Base-by-base conservation (phyloP, 2,888 invertebrate genomes). In the Heteromurus nitidus region DNA sequence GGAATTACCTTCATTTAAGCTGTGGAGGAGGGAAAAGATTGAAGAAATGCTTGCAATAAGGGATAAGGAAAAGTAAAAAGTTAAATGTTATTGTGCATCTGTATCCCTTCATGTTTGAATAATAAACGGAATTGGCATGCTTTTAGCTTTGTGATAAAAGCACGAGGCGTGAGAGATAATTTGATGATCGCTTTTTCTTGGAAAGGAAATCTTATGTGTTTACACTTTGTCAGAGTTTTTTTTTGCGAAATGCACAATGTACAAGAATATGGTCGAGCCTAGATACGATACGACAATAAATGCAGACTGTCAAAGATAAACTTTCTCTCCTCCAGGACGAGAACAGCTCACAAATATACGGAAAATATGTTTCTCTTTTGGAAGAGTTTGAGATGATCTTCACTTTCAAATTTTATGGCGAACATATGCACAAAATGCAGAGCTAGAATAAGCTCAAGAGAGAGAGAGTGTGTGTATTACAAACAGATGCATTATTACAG, bases 81-180 rank as follows among this genome's bases (percentile, higher is more conserved):
- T 26, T 53, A 28, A 50, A 53, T 42, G 31, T 36, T 26, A 67
- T 44, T 47, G 30, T 18, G 11, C 44, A 76, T 76, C 44, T 42
- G 22, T 68, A 53, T 65, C 3, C 28, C 16, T 31, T 31, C 1
- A 18, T 72, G 20, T 64, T 53, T 69, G 47, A 77, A 77, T 77
- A 77, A 77, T 77, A 77, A 77, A 64, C 70, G 77, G 64, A 64
- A 77, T 77, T 77, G 77, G 69, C 64, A 62, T 69, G 69, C 64
- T 70, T 64, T 47, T 60, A 20, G 36, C 18, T 28, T 9, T 28
- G 22, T 20, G 65, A 26, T 22, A 7, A 11, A 11, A 31, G 3
- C n/a, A 62, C 18, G 16, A 62, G n/a, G n/a, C n/a, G n/a, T n/a
- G n/a, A n/a, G n/a, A n/a, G n/a, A 5, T n/a, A 47, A 47, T 60